Conservation (phyloP, 2,888 invertebrate genomes). For the Trissonchulus sp. region DNA sequence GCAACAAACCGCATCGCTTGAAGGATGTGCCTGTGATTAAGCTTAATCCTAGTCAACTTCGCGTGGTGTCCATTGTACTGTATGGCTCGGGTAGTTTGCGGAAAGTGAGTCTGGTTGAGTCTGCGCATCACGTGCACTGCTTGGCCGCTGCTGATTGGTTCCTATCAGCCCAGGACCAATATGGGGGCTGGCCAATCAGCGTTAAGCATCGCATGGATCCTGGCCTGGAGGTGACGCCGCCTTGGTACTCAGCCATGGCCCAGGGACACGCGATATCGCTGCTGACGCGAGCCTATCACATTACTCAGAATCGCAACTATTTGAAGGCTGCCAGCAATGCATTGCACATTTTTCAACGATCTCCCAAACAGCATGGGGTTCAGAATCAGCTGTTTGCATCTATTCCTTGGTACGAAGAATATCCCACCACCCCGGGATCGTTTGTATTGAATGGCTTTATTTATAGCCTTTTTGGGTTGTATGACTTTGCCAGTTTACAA, state of each 20-base stretch:
- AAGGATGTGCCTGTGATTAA: background rate
- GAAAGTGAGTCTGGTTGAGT: conserved; percentile 70
- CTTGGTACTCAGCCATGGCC: conserved; percentile 97
- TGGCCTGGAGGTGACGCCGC: conserved; percentile 73
- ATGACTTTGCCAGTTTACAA: conserved; percentile 66
- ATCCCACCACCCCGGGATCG: conserved; percentile 86
- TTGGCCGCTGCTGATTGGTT: conserved; percentile 89
- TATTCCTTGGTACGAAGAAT: conserved; percentile 94
- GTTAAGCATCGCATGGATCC: conserved; percentile 64
- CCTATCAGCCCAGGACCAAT: conserved; percentile 71
- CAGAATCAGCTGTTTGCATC: conserved; percentile 71
- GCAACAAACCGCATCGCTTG: too few relatives aligned
- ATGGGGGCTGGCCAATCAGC: conserved; percentile 88
- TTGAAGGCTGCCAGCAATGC: conserved; percentile 74
- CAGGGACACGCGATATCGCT: conserved; percentile 90
- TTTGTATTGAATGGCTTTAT: conserved; percentile 98
- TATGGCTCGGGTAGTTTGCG: conserved; percentile 68
- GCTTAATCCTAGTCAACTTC: conserved; percentile 30
- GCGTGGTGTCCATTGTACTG: conserved; percentile 51
- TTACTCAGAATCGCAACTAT: conserved; percentile 66
- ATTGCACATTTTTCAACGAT: conserved; percentile 64
- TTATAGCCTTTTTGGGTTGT: conserved; percentile 87
- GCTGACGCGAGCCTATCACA: conserved; percentile 79
- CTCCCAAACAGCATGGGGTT: conserved; percentile 72
- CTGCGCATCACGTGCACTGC: conserved; percentile 83